Evolutionary conservation across 2,797 vertebrate species (phyloP), one percentile per base, ranked within the genome.

Genomic region (Onychomys torridus): DNA sequence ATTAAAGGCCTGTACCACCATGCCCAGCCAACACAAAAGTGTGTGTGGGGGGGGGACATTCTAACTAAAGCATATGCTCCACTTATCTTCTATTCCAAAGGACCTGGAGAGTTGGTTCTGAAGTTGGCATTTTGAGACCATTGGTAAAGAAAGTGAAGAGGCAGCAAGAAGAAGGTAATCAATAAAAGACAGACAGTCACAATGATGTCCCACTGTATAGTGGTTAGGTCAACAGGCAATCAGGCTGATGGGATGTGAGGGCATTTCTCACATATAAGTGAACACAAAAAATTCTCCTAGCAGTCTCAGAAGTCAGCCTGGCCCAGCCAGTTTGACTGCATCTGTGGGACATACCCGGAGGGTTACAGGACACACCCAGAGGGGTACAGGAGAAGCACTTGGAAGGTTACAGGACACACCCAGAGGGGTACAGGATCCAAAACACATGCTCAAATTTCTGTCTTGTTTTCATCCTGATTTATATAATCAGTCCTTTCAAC

Each of bases 381-480:
- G 46, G 16, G 34, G 52, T 7, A 46, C 21, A 5, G 3, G 8
- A 71, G 8, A 9, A 34, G 57, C 25, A 40, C 23, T 7, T 46
- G 23, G 32, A 52, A 34, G 32, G 34, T 86, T 69, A 67, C 21
- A 52, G 34, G 34, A 71, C 52, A 73, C 25, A 71, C 25, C 23
- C 5, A 23, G 34, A n/a, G 46, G 16, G 34, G 21, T 16, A 37
- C 23, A 10, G 40, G 11, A 46, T 67, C 49, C 34, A 57, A 27
- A 49, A 69, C 55, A 29, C 59, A 69, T 0, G 0, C 57, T 9
- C 10, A 23, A 57, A 46, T 76, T 59, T 7, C 5, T 75, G n/a
- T 55, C 34, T 55, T 46, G 23, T 40, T 91, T 89, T 57, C 29
- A 34, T 89, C 59, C 67, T 85, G 71, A 52, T 83, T 97, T 78